These are phyloP conservation scores for Tiliqua scincoides DNA, from an alignment of 2,113 vertebrate species.

Conservation along the genomic window DNA sequence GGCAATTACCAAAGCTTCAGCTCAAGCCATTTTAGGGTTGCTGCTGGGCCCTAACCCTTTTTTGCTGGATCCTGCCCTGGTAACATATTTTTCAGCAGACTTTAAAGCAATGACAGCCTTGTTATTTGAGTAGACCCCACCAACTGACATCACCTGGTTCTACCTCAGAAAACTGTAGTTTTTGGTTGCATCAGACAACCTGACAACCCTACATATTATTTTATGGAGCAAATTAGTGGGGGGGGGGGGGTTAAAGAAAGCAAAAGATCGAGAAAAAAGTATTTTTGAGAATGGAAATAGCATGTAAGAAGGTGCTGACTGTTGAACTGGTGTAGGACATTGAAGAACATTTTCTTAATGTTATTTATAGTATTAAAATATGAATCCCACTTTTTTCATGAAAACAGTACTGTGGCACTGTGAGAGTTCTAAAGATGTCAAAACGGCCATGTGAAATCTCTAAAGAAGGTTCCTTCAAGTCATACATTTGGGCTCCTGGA, in stretches of 20 bases:
- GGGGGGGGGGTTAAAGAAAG: not conserved
- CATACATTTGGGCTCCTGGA: conserved; percentile 5
- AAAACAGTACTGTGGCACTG: not conserved
- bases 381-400: not conserved
- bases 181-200: too few relatives aligned
- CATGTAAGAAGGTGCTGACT: not conserved
- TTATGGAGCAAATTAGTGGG: too few relatives aligned
- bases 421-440: not conserved
- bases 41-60: too few relatives aligned
- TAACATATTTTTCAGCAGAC: too few relatives aligned
- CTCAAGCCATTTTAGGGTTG: too few relatives aligned
- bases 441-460: not conserved
- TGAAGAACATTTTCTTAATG: not conserved
- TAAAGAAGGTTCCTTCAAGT: not conserved
- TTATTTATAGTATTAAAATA: not conserved
- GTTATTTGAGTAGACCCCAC: not conserved
- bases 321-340: not conserved
- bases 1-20: too few relatives aligned
- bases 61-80: too few relatives aligned
- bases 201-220: too few relatives aligned
- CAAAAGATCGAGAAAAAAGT: too few relatives aligned
- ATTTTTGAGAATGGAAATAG: not conserved
- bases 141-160: not conserved
- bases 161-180: too few relatives aligned
- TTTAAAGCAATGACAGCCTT: too few relatives aligned